Evolutionary conservation across 2,113 vertebrate species (phyloP).

Genomic region (Arothron firmamentum): DNA sequence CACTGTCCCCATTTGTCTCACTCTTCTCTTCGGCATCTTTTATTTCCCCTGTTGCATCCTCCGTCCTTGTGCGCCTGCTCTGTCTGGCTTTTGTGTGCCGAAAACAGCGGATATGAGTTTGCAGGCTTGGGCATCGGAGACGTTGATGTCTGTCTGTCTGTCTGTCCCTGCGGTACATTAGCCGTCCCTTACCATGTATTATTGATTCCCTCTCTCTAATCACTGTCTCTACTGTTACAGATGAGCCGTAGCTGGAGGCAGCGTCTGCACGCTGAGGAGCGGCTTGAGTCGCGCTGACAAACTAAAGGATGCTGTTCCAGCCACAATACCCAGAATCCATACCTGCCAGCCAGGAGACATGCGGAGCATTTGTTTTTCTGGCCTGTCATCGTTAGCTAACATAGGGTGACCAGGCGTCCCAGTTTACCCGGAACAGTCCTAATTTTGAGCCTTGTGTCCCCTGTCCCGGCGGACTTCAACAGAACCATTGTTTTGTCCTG

Average conservation of each 20-base stretch:
- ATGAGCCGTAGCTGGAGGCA: constrained; percentile 53
- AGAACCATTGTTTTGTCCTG: no score
- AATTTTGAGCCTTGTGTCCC: no score
- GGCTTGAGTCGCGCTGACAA: constrained; percentile 16
- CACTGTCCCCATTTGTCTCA: constrained; percentile 39
- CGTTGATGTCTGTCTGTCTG: constrained; percentile 52
- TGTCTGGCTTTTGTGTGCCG: constrained; percentile 47
- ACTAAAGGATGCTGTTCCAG: constrained; percentile 13
- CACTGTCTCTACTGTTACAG: constrained; percentile 61
- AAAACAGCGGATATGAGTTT: constrained; percentile 50
- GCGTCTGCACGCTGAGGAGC: constrained; percentile 30
- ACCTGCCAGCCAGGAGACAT: no score
- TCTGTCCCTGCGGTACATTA: constrained; percentile 70
- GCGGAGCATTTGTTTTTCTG: no score
- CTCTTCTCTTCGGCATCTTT: constrained; percentile 44
- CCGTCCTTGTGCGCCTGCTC: constrained; percentile 29
- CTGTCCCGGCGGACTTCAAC: no score
- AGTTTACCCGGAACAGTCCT: no score
- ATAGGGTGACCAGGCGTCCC: no score
- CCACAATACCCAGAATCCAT: background rate
- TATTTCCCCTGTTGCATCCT: constrained; percentile 63
- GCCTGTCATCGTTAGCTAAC: no score
- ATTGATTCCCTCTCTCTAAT: constrained; percentile 67
- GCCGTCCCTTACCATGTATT: constrained; percentile 69
- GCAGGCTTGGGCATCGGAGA: constrained; percentile 38